Base-by-base conservation (phyloP, 2,797 vertebrate genomes). In the Triplophysa yarkandensis region DNA sequence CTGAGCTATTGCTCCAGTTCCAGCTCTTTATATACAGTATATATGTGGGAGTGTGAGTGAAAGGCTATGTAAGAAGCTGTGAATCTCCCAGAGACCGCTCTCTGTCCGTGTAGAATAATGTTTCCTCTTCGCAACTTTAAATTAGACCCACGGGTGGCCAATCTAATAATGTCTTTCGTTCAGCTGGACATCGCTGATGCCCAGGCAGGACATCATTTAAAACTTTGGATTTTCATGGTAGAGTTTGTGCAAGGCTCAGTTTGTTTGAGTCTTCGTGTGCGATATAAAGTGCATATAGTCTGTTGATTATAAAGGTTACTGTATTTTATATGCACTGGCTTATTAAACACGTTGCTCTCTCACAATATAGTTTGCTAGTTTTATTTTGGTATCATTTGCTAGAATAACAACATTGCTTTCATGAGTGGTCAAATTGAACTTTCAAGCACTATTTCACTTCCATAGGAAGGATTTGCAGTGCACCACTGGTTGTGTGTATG, bases 111-210 rank as follows among this genome's bases (percentile, higher is more conserved):
- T 61, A 71, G 54, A 80, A 71, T 78, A 82, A 78, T 78, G 78
- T 30, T 68, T 78, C 52, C 63, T 63, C 69, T 74, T 67, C 2
- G 2, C 48, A 76, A 61, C 78, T 65, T 80, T 78, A 83, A 80
- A 83, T 83, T 74, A 80, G 76, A 76, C 78, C 78, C 73, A 83
- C 16, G 66, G 81, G 76, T 76, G 76, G 78, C 60, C 76, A 80
- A 74, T 80, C 76, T 74, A 78, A 82, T 76, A 77, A 78, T 78
- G 80, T 80, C 68, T 66, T 39, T 54, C 57, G 52, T 80, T 78
- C 69, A 80, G 68, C 73, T 64, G 71, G 46, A 80, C 77, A 77
- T 46, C 73, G 76, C 69, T 54, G 32, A 64, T 65, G 57, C 43
- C 52, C 50, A 48, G 71, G 48, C 46, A 73, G 69, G 81, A 82